A percentile compares a stretch with the other conserved stretches of the same genome.
Evolutionary conservation across 2,113 vertebrate species (phyloP).

Genomic region (pig (Sus scrofa)): DNA sequence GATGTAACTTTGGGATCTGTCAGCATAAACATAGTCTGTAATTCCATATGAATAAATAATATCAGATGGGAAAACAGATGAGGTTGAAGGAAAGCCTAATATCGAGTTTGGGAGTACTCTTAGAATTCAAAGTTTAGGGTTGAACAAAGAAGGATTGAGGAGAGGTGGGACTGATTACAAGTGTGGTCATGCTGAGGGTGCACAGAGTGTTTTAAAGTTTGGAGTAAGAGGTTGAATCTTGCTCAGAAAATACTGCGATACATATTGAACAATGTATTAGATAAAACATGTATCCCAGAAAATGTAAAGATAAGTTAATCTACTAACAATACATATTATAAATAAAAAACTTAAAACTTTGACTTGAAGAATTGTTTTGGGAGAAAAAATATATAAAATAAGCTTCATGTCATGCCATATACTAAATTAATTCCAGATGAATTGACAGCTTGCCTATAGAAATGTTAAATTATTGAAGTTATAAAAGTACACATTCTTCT

Average conservation of each 20-base stretch:
- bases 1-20: neutral
- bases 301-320: neutral
- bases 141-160: neutral
- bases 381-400: neutral
- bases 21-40: neutral
- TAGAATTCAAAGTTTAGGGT: neutral
- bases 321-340: neutral
- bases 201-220: neutral
- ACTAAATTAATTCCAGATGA: neutral
- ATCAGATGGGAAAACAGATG: neutral
- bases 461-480: neutral
- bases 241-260: neutral
- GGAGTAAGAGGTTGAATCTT: neutral
- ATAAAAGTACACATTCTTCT: neutral
- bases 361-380: neutral
- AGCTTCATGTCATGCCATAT: neutral
- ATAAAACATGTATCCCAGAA: neutral
- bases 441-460: neutral
- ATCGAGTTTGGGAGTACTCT: neutral
- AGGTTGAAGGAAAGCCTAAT: neutral
- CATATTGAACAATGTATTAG: neutral
- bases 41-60: neutral
- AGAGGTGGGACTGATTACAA: neutral
- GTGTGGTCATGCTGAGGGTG: neutral
- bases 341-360: neutral